Evolutionary conservation across 2,888 invertebrate species (phyloP), one percentile per base, ranked within the genome.

Genomic region (Hemaris fuciformis): DNA sequence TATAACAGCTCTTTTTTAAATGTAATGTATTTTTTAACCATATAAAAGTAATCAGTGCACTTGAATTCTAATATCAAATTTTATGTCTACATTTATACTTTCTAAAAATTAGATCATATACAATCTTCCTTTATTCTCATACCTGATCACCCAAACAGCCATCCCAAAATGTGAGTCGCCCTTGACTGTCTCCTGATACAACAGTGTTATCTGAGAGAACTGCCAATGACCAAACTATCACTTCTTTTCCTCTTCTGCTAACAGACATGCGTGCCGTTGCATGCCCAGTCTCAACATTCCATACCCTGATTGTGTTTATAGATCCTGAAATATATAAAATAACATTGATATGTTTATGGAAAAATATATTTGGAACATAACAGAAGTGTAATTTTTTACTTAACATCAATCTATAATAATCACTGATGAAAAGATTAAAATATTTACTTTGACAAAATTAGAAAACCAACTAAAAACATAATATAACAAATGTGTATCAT

Each of bases 151-250:
- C 98, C 60, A 95, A 87, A 63, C 93, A 93, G 10, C 96, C 96
- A 91, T 98, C 97, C 98, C 98, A 99, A 78, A 99, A 96, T 18
- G 96, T 96, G 1, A 98, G 93, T 75, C 95, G 94, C 0, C 99
- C 99, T 31, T 96, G 92, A 71, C 89, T 91, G 82, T 99, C 99
- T 0, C 98, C 98, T 64, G 97, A 96, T 13, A 98, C 94, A 45
- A 99, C 95, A 6, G 96, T 95, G 75, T 97, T 95, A 79, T 98
- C 96, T 53, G 94, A 93, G 0, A 97, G 93, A 1, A 98, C 94
- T 34, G 94, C 95, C n/a, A 99, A 84, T 67, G 96, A 95, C 98
- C 98, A 98, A 0, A 98, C 96, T 70, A 97, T 96, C 0, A 97
- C 97, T 63, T 96, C 95, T 1, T 89, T 87, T 10, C 95, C 94